phyloP scores from a whole-genome alignment of 2,113 vertebrate species.

The Elephantulus edwardii region DNA sequence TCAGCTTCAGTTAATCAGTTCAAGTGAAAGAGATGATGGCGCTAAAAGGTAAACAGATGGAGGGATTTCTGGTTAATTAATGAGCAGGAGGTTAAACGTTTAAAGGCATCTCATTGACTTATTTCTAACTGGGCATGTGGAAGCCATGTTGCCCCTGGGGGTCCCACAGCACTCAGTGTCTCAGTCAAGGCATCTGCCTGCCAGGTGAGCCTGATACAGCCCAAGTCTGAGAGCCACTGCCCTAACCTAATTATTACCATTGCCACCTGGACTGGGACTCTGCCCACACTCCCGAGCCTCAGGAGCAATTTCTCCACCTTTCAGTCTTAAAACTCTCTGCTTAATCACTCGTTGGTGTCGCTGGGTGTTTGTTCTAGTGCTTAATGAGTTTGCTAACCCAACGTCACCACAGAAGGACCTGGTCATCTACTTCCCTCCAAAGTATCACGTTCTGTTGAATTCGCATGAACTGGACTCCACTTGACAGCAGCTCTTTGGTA shows the following conservation, averaged over 20 bases:
- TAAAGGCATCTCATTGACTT: slow-evolving; percentile 37
- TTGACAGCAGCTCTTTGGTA: not conserved
- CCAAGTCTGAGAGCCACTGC: not conserved
- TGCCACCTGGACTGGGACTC: not conserved
- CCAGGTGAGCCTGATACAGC: rapidly evolving
- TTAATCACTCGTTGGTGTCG: too few species aligned
- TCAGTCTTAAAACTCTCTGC: not conserved
- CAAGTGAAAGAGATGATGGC: slow-evolving; percentile 20
- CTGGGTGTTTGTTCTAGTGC: not conserved
- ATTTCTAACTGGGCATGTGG: not conserved
- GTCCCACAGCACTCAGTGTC: not conserved
- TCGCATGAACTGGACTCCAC: too few species aligned
- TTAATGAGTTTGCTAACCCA: not conserved
- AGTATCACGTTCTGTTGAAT: too few species aligned
- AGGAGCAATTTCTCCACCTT: not conserved
- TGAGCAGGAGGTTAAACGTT: slow-evolving; percentile 45
- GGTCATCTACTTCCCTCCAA: not conserved
- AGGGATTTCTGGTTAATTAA: slow-evolving; percentile 47
- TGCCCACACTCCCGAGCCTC: rapidly evolving
- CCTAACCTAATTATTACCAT: not conserved
- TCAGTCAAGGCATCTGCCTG: rapidly evolving
- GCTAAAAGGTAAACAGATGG: slow-evolving; percentile 37
- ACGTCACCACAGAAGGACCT: not conserved
- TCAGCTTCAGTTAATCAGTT: slow-evolving; percentile 50
- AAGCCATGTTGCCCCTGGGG: rapidly evolving